A percentile compares a stretch with the other conserved stretches of the same genome.
These are phyloP conservation scores for Nibea coibor DNA, from an alignment of 2,113 vertebrate species.

Conservation along the genomic window DNA sequence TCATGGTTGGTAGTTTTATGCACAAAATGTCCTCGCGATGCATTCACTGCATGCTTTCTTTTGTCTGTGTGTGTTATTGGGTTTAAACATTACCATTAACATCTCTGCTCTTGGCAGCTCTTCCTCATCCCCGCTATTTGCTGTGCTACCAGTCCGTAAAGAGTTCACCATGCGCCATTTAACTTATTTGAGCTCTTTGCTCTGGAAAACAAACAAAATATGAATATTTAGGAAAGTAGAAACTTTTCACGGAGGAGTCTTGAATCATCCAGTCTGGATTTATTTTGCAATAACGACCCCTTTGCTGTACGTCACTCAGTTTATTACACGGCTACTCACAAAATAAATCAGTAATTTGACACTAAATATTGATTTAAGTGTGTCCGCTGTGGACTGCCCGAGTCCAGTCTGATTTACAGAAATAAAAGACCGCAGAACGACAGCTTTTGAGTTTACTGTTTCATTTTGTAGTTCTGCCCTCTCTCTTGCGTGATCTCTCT, in stretches of 20 bases:
- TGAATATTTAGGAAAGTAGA: background rate
- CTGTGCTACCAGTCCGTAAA: slow-evolving; percentile 83
- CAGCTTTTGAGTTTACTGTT: background rate
- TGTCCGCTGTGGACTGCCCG: no score
- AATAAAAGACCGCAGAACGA: no score
- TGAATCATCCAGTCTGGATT: no score
- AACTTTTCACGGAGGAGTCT: no score
- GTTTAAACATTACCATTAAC: slow-evolving; percentile 65
- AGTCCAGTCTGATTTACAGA: no score
- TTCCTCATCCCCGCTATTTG: slow-evolving; percentile 63
- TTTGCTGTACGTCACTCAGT: no score
- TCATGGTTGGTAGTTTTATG: background rate
- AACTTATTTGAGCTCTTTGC: background rate
- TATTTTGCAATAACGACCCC: no score
- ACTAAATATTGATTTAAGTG: no score
- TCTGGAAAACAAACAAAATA: background rate
- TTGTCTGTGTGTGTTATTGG: slow-evolving; percentile 17
- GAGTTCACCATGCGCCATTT: slow-evolving; percentile 66
- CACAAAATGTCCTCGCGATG: background rate
- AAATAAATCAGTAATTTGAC: no score
- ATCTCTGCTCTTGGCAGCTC: background rate
- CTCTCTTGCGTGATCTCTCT: no score
- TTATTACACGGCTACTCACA: no score
- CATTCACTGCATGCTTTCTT: background rate
- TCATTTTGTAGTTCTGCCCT: no score